Conservation (phyloP, 2,113 vertebrate genomes). For the Tragulus kanchil region DNA sequence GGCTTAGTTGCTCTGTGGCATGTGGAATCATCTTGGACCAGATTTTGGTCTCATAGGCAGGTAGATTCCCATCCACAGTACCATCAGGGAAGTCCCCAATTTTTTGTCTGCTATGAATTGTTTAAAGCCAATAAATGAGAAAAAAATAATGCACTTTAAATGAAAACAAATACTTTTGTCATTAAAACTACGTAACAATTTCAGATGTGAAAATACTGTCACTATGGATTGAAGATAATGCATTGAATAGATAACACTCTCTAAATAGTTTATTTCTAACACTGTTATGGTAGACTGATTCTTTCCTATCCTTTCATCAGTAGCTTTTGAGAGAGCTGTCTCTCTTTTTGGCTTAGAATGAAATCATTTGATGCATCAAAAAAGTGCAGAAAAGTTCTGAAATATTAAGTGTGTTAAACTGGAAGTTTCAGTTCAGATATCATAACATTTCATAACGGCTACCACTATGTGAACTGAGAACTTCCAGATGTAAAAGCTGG, state of each 20-base stretch:
- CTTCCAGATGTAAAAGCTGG: too few relatives aligned
- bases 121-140: not conserved
- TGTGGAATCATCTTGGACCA: not conserved
- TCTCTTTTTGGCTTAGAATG: not conserved
- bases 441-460: not conserved
- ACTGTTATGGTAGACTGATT: not conserved
- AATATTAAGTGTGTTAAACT: constrained; percentile 17
- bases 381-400: not conserved
- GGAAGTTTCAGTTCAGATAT: constrained; percentile 9
- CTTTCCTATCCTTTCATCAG: not conserved
- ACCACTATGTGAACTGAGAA: too few relatives aligned
- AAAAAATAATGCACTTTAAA: constrained; percentile 5
- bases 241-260: not conserved
- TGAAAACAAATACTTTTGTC: not conserved
- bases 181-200: constrained; percentile 34
- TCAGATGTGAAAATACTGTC: not conserved
- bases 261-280: not conserved
- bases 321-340: not conserved
- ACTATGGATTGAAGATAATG: not conserved
- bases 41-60: not conserved
- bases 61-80: not conserved
- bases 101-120: not conserved
- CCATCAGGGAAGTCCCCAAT: not conserved
- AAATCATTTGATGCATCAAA: not conserved
- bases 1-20: not conserved